phyloP scores from a whole-genome alignment of 2,113 vertebrate species.

The Neotragus pygmaeus region DNA sequence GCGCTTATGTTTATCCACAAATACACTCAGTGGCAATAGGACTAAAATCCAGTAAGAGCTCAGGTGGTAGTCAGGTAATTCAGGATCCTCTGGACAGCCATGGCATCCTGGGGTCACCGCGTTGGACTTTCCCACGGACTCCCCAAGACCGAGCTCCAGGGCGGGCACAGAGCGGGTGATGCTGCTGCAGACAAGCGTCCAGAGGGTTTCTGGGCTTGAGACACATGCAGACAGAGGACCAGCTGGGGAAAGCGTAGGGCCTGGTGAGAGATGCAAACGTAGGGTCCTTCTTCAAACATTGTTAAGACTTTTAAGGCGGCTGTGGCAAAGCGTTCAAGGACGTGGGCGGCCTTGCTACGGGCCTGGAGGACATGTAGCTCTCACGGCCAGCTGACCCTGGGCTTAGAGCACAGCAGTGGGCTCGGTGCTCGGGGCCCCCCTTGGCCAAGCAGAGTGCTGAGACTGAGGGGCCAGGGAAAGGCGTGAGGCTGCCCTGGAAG shows the following conservation, averaged over 20 bases:
- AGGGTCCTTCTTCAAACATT: no score
- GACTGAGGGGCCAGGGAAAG: neutral
- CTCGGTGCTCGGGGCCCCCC: fast-evolving
- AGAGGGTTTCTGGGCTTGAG: neutral
- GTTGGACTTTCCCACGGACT: fast-evolving
- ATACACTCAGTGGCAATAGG: fast-evolving
- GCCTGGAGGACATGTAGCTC: fast-evolving
- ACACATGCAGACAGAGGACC: fast-evolving
- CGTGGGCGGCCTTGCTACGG: fast-evolving
- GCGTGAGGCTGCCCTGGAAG: neutral
- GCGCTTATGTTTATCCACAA: neutral
- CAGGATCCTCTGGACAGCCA: fast-evolving
- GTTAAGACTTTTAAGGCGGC: neutral
- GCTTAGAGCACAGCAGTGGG: neutral
- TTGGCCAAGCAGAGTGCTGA: fast-evolving
- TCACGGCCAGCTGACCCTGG: fast-evolving
- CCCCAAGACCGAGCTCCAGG: fast-evolving
- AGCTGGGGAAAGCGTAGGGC: neutral
- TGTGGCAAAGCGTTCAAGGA: fast-evolving
- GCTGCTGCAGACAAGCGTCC: fast-evolving
- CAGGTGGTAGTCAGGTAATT: fast-evolving
- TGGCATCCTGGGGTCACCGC: fast-evolving
- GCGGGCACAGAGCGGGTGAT: fast-evolving
- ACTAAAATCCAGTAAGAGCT: neutral
- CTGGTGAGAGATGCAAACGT: fast-evolving